Conservation (phyloP, 2,113 vertebrate genomes). For the Nerophis lumbriciformis region DNA sequence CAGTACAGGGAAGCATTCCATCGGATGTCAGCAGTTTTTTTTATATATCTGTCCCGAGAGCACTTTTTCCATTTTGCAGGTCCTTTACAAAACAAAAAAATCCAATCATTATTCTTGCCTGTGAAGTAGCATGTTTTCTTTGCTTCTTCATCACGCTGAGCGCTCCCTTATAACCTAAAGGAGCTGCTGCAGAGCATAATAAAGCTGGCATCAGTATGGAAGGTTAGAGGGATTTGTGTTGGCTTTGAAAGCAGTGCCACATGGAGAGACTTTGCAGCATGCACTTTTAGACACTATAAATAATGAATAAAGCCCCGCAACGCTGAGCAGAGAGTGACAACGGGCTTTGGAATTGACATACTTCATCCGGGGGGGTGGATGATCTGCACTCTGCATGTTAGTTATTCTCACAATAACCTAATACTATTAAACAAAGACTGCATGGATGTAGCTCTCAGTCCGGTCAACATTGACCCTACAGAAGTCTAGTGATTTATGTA, state of each 20-base stretch:
- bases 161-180: conserved; percentile 36
- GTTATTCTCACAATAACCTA: too few relatives aligned
- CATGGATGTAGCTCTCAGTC: too few relatives aligned
- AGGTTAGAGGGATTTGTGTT: conserved; percentile 20
- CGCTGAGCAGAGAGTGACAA: background rate
- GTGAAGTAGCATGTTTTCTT: conserved; percentile 49
- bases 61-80: background rate
- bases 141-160: conserved; percentile 30
- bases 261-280: conserved; percentile 1
- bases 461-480: too few relatives aligned
- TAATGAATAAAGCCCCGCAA: conserved; percentile 7
- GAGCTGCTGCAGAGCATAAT: conserved; percentile 43
- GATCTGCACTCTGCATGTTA: too few relatives aligned
- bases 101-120: conserved; percentile 55
- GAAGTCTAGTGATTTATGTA: too few relatives aligned
- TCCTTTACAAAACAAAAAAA: background rate
- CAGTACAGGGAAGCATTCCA: background rate
- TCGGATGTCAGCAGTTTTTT: background rate
- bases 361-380: background rate
- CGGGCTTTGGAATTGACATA: background rate
- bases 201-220: conserved; percentile 26
- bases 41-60: background rate
- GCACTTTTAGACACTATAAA: conserved; percentile 8
- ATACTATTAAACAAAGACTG: too few relatives aligned
- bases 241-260: conserved; percentile 6